Percentiles rank a stretch among this genome's conserved stretches.
These are phyloP conservation scores for Sphyrna mokarran DNA, from an alignment of 2,113 vertebrate species.

Conservation along the genomic window DNA sequence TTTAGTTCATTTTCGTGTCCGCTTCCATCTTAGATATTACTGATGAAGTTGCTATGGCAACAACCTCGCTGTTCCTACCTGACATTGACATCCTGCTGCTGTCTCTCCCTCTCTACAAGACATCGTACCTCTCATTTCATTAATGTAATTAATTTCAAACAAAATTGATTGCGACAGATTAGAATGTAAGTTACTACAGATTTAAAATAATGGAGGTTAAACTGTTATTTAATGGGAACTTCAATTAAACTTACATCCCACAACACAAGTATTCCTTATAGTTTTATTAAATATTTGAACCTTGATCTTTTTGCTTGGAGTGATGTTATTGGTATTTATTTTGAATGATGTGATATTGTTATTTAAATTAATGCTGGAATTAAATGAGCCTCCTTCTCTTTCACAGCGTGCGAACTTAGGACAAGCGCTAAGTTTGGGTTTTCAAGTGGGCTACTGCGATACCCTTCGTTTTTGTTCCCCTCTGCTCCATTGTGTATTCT, in stretches of 20 bases:
- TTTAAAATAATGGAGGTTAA: conserved; percentile 31
- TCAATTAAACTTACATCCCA: conserved; percentile 20
- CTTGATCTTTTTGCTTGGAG: conserved; percentile 6
- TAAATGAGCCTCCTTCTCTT: not conserved
- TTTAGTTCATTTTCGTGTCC: not conserved
- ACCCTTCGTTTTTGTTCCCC: not conserved
- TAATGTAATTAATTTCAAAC: conserved; percentile 31
- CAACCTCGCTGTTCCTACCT: not conserved
- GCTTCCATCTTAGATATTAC: not conserved
- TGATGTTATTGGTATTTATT: conserved; percentile 26
- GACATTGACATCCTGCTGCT: not conserved
- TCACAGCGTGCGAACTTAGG: not conserved
- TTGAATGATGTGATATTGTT: conserved; percentile 28
- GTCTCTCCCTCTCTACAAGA: not conserved
- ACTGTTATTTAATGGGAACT: conserved; percentile 31
- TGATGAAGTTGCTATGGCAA: conserved; percentile 20
- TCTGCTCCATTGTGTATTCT: not conserved
- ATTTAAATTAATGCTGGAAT: not conserved
- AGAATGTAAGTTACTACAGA: not conserved
- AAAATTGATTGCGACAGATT: conserved; percentile 31
- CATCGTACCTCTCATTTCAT: not conserved
- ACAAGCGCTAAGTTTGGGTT: not conserved
- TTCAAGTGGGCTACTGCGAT: not conserved
- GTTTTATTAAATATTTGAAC: conserved; percentile 25
- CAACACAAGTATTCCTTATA: conserved; percentile 1